Base-by-base conservation (phyloP, 2,113 vertebrate genomes). In the Rhabdornis inornatus region DNA sequence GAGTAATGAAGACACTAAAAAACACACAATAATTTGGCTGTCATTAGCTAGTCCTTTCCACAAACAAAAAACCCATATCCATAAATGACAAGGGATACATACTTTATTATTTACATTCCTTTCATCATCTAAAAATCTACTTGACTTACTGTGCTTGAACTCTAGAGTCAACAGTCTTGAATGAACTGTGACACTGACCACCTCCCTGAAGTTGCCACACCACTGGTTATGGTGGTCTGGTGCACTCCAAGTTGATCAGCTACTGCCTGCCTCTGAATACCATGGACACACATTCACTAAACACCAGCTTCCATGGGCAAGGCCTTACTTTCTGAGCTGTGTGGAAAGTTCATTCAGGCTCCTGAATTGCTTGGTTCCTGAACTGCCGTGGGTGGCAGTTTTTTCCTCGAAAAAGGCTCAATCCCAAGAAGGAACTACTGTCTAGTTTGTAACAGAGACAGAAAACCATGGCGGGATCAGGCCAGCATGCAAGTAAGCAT, bases 111-210 rank as follows among this genome's bases (percentile, higher is more conserved):
- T 88, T 65, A 1, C 42, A 50, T 63, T 75, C 7, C 7, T 92
- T 55, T 81, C 39, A 35, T 27, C 7, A 3, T 21, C 2, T 37
- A 52, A 56, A 83, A 81, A 50, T 2, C 7, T 52, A 11, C 11
- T 61, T 45, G 23, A 33, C 4, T 45, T 76, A 10, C 17, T 57
- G 8, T n/a, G 15, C 12, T 83, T 72, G 45, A 40, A 42, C 10
- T 50, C 76, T 10, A 24, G 10, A 33, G 14, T 33, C 10, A 59
- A 37, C 11, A 50, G 11, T 40, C 14, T 31, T 91, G 37, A 40
- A n/a, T 20, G 28, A 31, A 37, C 2, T 44, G 19, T 25, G 64
- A 25, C 30, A 45, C 2, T 40, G n/a, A 74, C 56, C 0, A 0
- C 35, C 5, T 7, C 9, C 1, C 0, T 44, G 15, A 42, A 39